Percentiles rank a stretch among this genome's conserved stretches.
These are phyloP conservation scores for Ptychoptera contaminata DNA, from an alignment of 2,888 invertebrate genomes.

Conservation along the genomic window DNA sequence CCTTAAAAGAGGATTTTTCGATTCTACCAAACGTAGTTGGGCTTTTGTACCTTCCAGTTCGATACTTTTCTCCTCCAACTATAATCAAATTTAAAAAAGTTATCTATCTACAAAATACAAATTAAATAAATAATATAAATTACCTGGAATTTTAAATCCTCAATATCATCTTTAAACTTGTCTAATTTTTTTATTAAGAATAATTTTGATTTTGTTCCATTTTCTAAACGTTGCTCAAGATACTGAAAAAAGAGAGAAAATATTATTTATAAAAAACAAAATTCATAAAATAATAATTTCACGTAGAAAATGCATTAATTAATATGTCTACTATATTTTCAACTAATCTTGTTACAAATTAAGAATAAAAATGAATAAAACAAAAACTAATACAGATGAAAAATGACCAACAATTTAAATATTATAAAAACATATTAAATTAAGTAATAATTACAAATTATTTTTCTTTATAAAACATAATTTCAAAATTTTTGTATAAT, in stretches of 20 bases:
- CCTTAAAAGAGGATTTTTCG: constrained; percentile 16
- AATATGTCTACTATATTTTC: too few species aligned
- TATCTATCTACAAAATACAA: not conserved
- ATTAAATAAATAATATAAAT: constrained; percentile 12
- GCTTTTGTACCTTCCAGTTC: constrained; percentile 72
- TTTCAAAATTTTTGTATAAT: too few species aligned
- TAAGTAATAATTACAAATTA: too few species aligned
- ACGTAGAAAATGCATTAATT: too few species aligned
- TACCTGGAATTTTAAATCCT: constrained; percentile 70
- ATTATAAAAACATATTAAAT: too few species aligned
- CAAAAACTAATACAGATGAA: too few species aligned
- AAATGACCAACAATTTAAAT: too few species aligned
- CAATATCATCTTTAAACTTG: constrained; percentile 59
- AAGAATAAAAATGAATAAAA: too few species aligned
- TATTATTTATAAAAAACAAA: not conserved
- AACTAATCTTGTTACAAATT: too few species aligned
- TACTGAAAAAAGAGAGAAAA: constrained; percentile 38
- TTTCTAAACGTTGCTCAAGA: constrained; percentile 53
- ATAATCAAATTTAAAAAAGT: constrained; percentile 4
- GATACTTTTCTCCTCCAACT: constrained; percentile 71
- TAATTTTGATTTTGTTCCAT: constrained; percentile 48
- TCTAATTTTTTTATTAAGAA: constrained; percentile 50
- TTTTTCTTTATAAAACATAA: too few species aligned
- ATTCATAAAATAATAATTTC: too few species aligned
- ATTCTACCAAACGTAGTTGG: constrained; percentile 56